phyloP scores from a whole-genome alignment of 2,797 vertebrate species.

The Coendou prehensilis region DNA sequence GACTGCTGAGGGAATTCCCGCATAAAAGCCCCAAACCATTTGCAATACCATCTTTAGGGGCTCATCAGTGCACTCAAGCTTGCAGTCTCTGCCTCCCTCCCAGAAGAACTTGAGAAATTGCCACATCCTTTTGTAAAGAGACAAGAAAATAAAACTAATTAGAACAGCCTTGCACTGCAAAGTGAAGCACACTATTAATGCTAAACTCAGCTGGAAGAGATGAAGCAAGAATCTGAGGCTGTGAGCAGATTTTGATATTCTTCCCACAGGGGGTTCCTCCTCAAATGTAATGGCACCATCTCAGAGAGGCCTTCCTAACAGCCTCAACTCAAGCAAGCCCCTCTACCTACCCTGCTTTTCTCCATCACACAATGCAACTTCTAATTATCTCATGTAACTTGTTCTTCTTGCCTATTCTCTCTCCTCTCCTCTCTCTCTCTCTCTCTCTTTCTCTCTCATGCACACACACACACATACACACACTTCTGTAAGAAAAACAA shows the following conservation, averaged over 20 bases:
- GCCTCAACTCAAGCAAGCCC: neutral
- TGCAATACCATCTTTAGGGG: neutral
- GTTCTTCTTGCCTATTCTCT: neutral
- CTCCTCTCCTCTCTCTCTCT: neutral
- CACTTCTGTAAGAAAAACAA: neutral
- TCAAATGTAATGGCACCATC: neutral
- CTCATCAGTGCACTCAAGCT: neutral
- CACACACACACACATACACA: neutral
- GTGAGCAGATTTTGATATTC: neutral
- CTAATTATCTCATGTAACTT: neutral
- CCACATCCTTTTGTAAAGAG: constrained; percentile 42
- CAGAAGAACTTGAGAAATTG: constrained; percentile 36
- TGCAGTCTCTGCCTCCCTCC: neutral
- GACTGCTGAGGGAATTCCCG: constrained; percentile 53
- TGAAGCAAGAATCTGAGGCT: neutral
- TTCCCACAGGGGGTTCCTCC: neutral
- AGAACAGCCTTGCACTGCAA: constrained; percentile 22
- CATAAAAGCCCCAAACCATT: neutral
- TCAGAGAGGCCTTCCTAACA: neutral
- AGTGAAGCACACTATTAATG: neutral
- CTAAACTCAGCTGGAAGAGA: neutral
- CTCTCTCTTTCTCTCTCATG: neutral
- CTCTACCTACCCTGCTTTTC: neutral
- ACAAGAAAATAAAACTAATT: constrained; percentile 77
- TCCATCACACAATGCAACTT: neutral